Conservation (phyloP, 2,113 vertebrate genomes). For the Prunella himalayana region DNA sequence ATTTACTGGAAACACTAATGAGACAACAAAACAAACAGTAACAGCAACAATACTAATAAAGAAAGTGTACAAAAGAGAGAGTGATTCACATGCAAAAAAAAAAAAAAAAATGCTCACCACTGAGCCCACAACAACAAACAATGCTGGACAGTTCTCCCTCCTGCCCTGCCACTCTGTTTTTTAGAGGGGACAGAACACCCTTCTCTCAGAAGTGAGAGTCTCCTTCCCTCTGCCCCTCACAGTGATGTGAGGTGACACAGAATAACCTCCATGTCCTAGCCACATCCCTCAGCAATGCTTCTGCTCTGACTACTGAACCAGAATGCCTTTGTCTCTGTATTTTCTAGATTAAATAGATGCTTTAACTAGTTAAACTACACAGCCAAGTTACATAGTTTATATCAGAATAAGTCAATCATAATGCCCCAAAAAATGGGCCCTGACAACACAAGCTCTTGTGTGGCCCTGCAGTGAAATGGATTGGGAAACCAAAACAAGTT, state of each 20-base stretch:
- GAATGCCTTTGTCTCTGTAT: not conserved
- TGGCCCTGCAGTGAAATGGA: not conserved
- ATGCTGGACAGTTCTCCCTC: accelerated
- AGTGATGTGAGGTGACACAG: not conserved
- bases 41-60: not conserved
- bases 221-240: accelerated
- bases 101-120: not conserved
- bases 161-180: not conserved
- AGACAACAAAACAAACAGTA: not conserved
- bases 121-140: not conserved
- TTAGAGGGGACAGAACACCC: not conserved
- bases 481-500: not conserved
- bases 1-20: not conserved
- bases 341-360: not conserved
- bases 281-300: not conserved
- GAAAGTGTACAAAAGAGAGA: not conserved
- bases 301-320: not conserved
- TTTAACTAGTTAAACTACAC: not conserved
- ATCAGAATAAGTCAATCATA: not conserved
- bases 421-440: not conserved
- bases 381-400: not conserved
- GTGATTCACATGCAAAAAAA: not conserved
- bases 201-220: not conserved
- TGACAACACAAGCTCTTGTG: not conserved
- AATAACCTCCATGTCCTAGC: not conserved